These are phyloP conservation scores for Onychomys leucogaster DNA, from an alignment of 2,797 vertebrate genomes.

Conservation along the genomic window DNA sequence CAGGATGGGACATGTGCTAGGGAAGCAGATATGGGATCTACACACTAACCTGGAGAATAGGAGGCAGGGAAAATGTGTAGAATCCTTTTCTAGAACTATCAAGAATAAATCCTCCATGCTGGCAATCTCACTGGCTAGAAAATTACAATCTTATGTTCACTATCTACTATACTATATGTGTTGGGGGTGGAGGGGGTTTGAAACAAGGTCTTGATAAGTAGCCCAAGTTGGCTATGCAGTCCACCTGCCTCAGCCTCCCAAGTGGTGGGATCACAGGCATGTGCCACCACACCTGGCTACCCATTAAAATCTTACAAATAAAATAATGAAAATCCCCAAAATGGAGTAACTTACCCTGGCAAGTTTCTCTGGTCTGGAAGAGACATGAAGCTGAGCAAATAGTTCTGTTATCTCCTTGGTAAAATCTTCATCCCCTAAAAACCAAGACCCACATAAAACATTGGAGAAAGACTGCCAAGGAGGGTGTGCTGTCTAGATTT, in stretches of 20 bases:
- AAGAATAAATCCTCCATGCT: neutral
- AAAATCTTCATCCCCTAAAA: slow-evolving; percentile 93
- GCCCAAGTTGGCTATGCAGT: neutral
- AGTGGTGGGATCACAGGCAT: neutral
- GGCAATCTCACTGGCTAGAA: slow-evolving; percentile 36
- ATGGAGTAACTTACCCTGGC: slow-evolving; percentile 87
- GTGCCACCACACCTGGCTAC: neutral
- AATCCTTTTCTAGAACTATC: neutral
- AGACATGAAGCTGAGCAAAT: slow-evolving; percentile 90
- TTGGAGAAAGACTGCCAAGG: slow-evolving; percentile 4
- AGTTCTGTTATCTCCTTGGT: slow-evolving; percentile 91
- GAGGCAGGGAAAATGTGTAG: neutral
- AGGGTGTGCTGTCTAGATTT: neutral
- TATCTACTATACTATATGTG: neutral
- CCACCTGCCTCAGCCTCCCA: neutral
- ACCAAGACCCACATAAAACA: slow-evolving; percentile 73
- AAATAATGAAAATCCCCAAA: slow-evolving; percentile 47
- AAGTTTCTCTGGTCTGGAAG: slow-evolving; percentile 91
- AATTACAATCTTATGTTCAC: slow-evolving; percentile 39
- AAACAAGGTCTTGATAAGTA: neutral
- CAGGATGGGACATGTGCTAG: neutral
- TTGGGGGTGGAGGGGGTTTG: too few species aligned
- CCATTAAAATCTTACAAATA: slow-evolving; percentile 33
- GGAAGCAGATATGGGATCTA: neutral
- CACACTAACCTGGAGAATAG: neutral